Evolutionary conservation across 2,797 vertebrate species (phyloP).

Genomic region (Hafferia zeledoni): DNA sequence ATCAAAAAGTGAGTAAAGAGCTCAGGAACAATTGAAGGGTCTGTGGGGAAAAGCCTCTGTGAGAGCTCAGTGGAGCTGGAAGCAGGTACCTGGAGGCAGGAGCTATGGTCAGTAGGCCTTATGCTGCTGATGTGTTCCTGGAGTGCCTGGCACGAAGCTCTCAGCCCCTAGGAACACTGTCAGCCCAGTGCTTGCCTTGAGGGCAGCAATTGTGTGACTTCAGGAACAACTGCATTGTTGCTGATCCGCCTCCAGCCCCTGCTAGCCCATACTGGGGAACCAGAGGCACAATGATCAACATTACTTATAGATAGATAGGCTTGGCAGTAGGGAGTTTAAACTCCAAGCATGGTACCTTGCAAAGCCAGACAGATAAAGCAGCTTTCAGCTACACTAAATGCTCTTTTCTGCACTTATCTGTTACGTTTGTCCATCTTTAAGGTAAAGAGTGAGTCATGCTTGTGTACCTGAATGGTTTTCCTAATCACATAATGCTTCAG

Average conservation of each 20-base stretch:
- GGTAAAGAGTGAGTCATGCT: not conserved
- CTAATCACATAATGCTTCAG: not conserved
- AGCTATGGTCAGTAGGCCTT: not conserved
- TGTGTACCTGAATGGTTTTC: not conserved
- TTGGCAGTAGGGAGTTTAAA: not conserved
- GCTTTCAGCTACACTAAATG: not conserved
- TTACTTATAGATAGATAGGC: not conserved
- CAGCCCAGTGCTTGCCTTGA: not conserved
- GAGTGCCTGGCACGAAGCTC: not conserved
- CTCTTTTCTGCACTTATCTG: not conserved
- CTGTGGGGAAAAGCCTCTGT: not conserved
- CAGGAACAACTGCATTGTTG: not conserved
- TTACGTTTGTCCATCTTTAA: not conserved
- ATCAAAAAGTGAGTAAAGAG: not conserved
- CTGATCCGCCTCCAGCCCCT: not conserved
- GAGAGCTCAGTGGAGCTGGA: not conserved
- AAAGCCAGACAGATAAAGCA: not conserved
- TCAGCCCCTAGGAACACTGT: not conserved
- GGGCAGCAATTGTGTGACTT: not conserved
- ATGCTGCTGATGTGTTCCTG: not conserved
- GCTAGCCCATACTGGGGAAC: not conserved
- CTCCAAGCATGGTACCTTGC: not conserved
- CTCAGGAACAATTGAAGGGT: not conserved
- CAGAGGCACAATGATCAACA: not conserved
- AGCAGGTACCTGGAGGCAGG: not conserved